phyloP scores from a whole-genome alignment of 2,888 invertebrate species.

The Lycaena phlaeas region DNA sequence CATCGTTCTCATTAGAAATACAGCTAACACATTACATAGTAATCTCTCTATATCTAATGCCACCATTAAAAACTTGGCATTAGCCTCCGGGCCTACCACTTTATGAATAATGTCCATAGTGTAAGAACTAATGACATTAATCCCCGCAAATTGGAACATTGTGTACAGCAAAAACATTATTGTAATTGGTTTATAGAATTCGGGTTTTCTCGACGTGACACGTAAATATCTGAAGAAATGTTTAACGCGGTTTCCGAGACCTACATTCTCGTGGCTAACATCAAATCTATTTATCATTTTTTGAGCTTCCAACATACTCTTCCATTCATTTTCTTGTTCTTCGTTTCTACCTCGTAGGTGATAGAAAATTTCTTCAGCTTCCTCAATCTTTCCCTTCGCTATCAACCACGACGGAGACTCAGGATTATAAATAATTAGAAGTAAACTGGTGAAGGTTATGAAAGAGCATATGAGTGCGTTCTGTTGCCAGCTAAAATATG shows the following conservation, averaged over 20 bases:
- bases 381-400: conserved; percentile 65
- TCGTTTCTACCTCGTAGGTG: conserved; percentile 60
- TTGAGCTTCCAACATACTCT: conserved; percentile 57
- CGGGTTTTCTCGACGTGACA: conserved; percentile 48
- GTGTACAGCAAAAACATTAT: conserved; percentile 76
- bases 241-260: conserved; percentile 28
- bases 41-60: conserved; percentile 76
- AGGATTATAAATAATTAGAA: conserved; percentile 70
- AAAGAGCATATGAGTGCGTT: conserved; percentile 67
- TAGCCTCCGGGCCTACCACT: conserved; percentile 72
- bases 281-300: conserved; percentile 44
- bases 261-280: conserved; percentile 30
- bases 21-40: conserved; percentile 73
- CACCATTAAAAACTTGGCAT: conserved; percentile 76
- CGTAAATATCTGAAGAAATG: conserved; percentile 35
- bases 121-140: conserved; percentile 80
- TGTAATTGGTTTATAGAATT: conserved; percentile 73
- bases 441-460: conserved; percentile 60
- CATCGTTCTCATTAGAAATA: conserved; percentile 72
- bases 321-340: conserved; percentile 53
- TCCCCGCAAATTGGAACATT: conserved; percentile 79
- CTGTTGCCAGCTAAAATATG: conserved; percentile 72
- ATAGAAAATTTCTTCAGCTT: conserved; percentile 71
- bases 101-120: conserved; percentile 76
- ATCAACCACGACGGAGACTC: conserved; percentile 81